Evolutionary conservation across 2,113 vertebrate genomes (phyloP).

Genomic region (Prunella himalayana): DNA sequence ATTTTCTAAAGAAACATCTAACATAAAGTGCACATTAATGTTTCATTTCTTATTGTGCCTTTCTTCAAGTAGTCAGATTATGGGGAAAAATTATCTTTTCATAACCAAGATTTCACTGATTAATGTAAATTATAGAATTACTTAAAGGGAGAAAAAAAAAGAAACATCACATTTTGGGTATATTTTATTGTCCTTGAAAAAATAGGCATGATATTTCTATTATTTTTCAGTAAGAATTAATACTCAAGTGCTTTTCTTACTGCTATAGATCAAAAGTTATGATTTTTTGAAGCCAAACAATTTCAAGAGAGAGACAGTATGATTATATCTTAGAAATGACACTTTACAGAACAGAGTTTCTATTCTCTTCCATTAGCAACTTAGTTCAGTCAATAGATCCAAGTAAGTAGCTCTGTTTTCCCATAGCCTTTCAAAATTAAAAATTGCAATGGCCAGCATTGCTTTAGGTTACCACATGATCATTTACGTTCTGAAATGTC

Average conservation of each 20-base stretch:
- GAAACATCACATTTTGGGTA: fast-evolving
- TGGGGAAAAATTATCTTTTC: background rate
- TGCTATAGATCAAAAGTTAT: background rate
- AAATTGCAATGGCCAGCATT: background rate
- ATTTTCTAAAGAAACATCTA: background rate
- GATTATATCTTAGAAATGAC: background rate
- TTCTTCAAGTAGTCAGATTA: constrained; percentile 3
- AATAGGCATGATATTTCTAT: background rate
- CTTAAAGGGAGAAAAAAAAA: background rate
- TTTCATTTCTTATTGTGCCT: constrained; percentile 10
- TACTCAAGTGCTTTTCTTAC: background rate
- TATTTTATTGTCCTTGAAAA: background rate
- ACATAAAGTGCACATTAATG: constrained; percentile 24
- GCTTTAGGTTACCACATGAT: background rate
- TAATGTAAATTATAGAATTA: background rate
- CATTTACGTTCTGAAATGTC: background rate
- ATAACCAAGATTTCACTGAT: background rate
- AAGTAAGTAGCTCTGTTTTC: background rate
- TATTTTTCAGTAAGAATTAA: background rate
- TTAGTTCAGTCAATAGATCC: background rate
- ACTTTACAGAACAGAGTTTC: background rate
- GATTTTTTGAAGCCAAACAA: background rate
- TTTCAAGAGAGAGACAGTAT: background rate
- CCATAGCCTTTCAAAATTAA: background rate
- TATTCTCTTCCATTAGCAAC: background rate